These are phyloP conservation scores for Larimichthys crocea DNA, from an alignment of 2,113 vertebrate genomes.

Conservation along the genomic window DNA sequence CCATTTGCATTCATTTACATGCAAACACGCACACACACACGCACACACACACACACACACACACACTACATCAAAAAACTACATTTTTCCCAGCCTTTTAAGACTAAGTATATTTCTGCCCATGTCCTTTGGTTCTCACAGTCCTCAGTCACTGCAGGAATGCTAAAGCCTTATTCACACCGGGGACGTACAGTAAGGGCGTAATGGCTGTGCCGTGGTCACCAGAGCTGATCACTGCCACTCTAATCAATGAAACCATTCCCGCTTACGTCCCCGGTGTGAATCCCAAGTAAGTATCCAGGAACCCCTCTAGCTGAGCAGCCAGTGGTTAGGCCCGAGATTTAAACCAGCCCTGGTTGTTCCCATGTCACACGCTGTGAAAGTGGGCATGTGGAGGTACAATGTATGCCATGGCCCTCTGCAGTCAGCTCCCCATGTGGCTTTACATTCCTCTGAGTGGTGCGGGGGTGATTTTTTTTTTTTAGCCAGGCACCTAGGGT, in stretches of 20 bases:
- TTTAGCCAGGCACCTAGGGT: slow-evolving; percentile 15
- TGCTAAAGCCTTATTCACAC: slow-evolving; percentile 25
- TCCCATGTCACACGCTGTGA: slow-evolving; percentile 75
- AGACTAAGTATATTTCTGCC: slow-evolving; percentile 65
- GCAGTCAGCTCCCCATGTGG: slow-evolving; percentile 39
- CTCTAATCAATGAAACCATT: too few relatives aligned
- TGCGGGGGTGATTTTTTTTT: background rate
- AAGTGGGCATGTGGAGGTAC: slow-evolving; percentile 60
- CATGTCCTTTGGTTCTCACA: slow-evolving; percentile 77
- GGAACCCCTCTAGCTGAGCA: slow-evolving; percentile 48
- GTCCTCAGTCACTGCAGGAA: slow-evolving; percentile 73
- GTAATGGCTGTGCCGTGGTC: too few relatives aligned
- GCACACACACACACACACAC: background rate
- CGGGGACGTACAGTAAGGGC: too few relatives aligned
- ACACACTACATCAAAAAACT: background rate
- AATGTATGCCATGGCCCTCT: slow-evolving; percentile 34
- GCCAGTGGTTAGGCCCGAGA: slow-evolving; percentile 70
- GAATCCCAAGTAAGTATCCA: slow-evolving; percentile 65
- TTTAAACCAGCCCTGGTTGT: slow-evolving; percentile 74
- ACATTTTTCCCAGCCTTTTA: slow-evolving; percentile 40
- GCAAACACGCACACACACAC: too few relatives aligned
- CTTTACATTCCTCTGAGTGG: slow-evolving; percentile 16
- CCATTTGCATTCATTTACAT: background rate
- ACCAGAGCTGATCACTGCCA: too few relatives aligned
- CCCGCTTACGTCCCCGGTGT: too few relatives aligned